Base-by-base conservation (phyloP, 1,140 invertebrate genomes). In the Schlechtendalia chinensis region DNA sequence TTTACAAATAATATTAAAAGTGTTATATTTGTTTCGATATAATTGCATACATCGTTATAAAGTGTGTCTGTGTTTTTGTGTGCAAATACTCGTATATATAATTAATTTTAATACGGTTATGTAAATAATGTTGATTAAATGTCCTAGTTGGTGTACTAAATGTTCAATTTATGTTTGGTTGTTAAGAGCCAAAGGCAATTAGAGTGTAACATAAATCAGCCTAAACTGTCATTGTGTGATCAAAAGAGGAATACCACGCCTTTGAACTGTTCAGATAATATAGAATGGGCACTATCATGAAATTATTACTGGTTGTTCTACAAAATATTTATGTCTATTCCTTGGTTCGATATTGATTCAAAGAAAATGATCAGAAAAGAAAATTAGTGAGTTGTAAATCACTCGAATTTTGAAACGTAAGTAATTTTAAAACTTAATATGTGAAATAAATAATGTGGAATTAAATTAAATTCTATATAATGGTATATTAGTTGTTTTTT, bases 181-280 rank as follows among this genome's bases (percentile, higher is more conserved):
- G 69, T 71, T 71, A 71, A 71, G 47, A 53, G 69, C 47, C 47
- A 53, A 53, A 12, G 8, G 47, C 24, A 53, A 71, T 71, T 71
- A 53, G 17, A 3, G 24, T 22, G 24, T 27, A 71, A 71, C 69
- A 71, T 71, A 53, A 54, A 71, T 71, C 69, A 71, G 53, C 45
- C 17, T 24, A 27, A 71, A 71, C 53, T 71, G 69, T 71, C 69
- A 71, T 71, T 16, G 47, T 54, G 24, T 71, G 47, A 71, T 71
- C 69, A 71, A 71, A 71, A 53, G 17, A 17, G 69, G 47, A 71
- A 32, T 53, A 27, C 69, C 69, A 71, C 69, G 69, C 69, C 69
- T 71, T 71, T 53, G 47, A 71, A 71, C 50, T 53, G 45, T 71
- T 71, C 17, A 19, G 24, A 71, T 29, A 14, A 71, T n/a, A 71